Conservation (phyloP, 2,797 vertebrate genomes). For the Phylloscopus collybita region DNA sequence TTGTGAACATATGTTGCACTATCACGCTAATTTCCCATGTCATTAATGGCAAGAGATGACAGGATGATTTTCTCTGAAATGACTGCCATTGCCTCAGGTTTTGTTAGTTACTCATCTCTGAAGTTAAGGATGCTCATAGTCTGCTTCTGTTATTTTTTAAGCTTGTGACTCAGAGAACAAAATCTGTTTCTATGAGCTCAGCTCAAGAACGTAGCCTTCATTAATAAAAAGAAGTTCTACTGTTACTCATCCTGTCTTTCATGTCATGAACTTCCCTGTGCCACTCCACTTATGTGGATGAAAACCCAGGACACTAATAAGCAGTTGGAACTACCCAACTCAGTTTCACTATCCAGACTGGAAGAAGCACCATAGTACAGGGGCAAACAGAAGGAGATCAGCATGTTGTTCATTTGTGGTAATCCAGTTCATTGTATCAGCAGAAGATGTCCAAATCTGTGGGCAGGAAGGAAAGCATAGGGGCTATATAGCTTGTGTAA, state of each 20-base stretch:
- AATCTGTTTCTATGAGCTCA: neutral
- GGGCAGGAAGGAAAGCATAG: neutral
- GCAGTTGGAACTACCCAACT: neutral
- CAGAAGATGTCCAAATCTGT: neutral
- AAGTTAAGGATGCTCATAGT: neutral
- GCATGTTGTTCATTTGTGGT: neutral
- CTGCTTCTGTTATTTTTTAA: neutral
- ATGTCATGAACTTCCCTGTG: neutral
- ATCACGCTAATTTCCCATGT: neutral
- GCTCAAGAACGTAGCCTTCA: neutral
- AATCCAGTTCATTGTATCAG: neutral
- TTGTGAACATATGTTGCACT: neutral
- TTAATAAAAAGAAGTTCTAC: neutral
- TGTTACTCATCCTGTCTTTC: neutral
- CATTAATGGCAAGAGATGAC: neutral
- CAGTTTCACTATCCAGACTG: neutral
- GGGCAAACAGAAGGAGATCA: neutral
- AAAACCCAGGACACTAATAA: neutral
- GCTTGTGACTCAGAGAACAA: neutral
- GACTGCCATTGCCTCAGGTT: neutral
- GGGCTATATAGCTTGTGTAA: fast-evolving
- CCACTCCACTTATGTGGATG: neutral
- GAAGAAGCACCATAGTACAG: neutral
- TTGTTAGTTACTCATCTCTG: neutral
- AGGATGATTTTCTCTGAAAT: neutral